Percentiles rank a stretch among this genome's conserved stretches.
Conservation (phyloP, 2,888 invertebrate genomes). For the Eristalis arbustorum region DNA sequence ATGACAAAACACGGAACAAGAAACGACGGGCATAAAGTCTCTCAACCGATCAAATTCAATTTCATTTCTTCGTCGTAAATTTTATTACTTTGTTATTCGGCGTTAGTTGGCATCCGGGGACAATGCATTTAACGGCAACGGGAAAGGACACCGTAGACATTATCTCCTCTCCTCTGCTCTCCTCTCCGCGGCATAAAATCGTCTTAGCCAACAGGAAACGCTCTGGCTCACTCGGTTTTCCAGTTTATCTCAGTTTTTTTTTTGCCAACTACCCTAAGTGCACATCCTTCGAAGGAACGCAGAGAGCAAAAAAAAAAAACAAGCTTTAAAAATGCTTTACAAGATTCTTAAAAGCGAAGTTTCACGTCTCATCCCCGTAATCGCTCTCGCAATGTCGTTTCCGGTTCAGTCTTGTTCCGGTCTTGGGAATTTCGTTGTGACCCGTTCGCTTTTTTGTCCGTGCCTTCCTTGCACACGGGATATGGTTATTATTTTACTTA, state of each 20-base stretch:
- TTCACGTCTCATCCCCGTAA: conserved; percentile 27
- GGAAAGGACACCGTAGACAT: conserved; percentile 37
- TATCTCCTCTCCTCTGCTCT: neutral
- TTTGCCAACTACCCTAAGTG: conserved; percentile 45
- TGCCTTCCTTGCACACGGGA: conserved; percentile 15
- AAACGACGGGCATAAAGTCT: conserved; percentile 11
- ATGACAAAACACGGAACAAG: conserved; percentile 19
- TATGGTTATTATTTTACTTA: conserved; percentile 56
- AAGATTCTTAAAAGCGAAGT: conserved; percentile 35
- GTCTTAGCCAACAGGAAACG: conserved; percentile 23
- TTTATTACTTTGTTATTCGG: conserved; percentile 60
- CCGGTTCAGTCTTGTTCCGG: conserved; percentile 42
- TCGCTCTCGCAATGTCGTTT: conserved; percentile 38
- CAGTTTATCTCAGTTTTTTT: conserved; percentile 53
- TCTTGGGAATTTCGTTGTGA: neutral
- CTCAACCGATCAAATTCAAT: conserved; percentile 55
- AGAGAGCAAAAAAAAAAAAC: conserved; percentile 5
- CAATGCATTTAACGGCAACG: conserved; percentile 49
- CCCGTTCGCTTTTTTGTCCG: neutral
- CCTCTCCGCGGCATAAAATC: neutral
- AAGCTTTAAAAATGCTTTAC: conserved; percentile 23
- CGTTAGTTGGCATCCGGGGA: conserved; percentile 41
- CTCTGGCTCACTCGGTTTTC: conserved; percentile 34
- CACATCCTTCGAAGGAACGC: conserved; percentile 16
- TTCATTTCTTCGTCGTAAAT: conserved; percentile 31